These are phyloP conservation scores for Indicator maculatus DNA, from an alignment of 2,113 vertebrate species.

Conservation along the genomic window DNA sequence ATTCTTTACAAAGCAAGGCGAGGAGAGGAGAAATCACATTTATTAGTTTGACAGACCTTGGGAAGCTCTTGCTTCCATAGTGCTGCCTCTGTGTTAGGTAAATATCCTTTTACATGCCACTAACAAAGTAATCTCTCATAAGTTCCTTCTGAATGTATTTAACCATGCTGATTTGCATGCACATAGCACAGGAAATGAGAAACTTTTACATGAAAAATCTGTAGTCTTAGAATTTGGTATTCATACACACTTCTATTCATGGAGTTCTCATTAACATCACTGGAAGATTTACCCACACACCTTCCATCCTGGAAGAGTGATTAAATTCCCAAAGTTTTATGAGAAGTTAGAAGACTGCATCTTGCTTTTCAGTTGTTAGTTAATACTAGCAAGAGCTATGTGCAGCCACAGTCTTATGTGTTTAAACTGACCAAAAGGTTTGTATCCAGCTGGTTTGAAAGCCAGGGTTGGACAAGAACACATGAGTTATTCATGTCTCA, in stretches of 20 bases:
- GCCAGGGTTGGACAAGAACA: not conserved
- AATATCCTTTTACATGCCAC: slow-evolving; percentile 29
- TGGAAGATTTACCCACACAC: slow-evolving; percentile 24
- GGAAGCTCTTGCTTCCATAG: not conserved
- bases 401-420: not conserved
- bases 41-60: not conserved
- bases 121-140: slow-evolving; percentile 14
- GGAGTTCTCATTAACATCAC: slow-evolving; percentile 21
- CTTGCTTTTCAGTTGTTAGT: not conserved
- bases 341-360: not conserved
- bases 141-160: slow-evolving; percentile 35
- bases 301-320: not conserved
- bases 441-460: slow-evolving; percentile 10
- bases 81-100: not conserved
- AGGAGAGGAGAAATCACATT: not conserved
- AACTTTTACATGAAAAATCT: slow-evolving; percentile 11
- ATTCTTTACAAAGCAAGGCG: not conserved
- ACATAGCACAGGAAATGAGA: slow-evolving; percentile 19
- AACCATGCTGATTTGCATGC: slow-evolving; percentile 30
- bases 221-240: slow-evolving; percentile 14
- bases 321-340: slow-evolving; percentile 22
- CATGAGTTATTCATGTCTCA: slow-evolving; percentile 46
- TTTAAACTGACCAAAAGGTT: slow-evolving; percentile 1
- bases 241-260: not conserved
- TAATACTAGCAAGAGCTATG: not conserved